phyloP scores from a whole-genome alignment of 2,888 invertebrate genomes.

The Protodeltote pygarga region DNA sequence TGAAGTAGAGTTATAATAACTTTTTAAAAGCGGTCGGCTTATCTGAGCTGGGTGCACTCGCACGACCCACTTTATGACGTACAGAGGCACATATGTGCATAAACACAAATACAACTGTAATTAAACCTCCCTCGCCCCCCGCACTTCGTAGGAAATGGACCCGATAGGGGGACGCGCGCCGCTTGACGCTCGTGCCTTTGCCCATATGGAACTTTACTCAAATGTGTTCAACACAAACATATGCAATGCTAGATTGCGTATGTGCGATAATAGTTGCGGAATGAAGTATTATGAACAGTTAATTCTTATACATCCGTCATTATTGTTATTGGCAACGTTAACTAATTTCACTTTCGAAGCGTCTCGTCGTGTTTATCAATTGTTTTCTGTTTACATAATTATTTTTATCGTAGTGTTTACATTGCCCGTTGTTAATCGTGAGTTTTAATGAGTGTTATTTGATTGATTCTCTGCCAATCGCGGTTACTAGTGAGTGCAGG shows the following conservation, averaged over 20 bases:
- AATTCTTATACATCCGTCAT: slow-evolving; percentile 40
- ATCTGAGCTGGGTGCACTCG: slow-evolving; percentile 62
- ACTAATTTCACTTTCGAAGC: slow-evolving; percentile 47
- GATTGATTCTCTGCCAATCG: slow-evolving; percentile 24
- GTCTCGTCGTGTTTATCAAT: slow-evolving; percentile 27
- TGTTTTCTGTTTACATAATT: slow-evolving; percentile 33
- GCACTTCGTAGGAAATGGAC: slow-evolving; percentile 38
- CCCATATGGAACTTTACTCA: slow-evolving; percentile 30
- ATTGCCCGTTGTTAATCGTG: slow-evolving; percentile 1
- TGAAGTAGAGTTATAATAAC: slow-evolving; percentile 59
- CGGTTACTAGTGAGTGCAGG: slow-evolving; percentile 34
- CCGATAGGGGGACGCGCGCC: slow-evolving; percentile 40
- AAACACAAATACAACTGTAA: slow-evolving; percentile 62
- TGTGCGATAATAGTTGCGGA: slow-evolving; percentile 42
- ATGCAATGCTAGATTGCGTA: slow-evolving; percentile 35
- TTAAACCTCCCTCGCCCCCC: slow-evolving; percentile 57
- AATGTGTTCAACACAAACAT: slow-evolving; percentile 23
- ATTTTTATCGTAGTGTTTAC: slow-evolving; percentile 39
- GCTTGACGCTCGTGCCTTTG: slow-evolving; percentile 37
- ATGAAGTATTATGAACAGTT: slow-evolving; percentile 42
- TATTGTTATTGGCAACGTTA: slow-evolving; percentile 32
- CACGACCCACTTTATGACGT: slow-evolving; percentile 71
- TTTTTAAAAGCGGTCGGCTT: slow-evolving; percentile 65
- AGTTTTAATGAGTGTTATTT: slow-evolving; percentile 47
- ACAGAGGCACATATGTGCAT: slow-evolving; percentile 59